phyloP scores from a whole-genome alignment of 2,797 vertebrate genomes.

The Pseudomugil gertrudae region DNA sequence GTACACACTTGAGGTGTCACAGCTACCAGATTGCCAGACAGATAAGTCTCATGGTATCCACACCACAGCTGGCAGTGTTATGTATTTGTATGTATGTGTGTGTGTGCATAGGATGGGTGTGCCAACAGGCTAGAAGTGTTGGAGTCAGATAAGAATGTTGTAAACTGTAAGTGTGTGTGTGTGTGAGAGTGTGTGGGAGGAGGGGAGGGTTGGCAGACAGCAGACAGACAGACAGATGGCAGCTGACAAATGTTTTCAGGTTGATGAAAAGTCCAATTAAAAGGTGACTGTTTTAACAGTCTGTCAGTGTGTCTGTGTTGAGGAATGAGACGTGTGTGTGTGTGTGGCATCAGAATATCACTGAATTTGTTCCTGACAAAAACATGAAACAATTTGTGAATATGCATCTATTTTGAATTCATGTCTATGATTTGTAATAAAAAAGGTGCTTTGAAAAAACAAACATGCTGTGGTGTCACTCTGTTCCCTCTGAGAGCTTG shows the following conservation, averaged over 20 bases:
- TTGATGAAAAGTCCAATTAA: constrained; percentile 71
- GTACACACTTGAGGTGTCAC: constrained; percentile 75
- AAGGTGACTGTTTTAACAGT: constrained; percentile 77
- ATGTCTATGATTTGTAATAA: constrained; percentile 76
- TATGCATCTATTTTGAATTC: constrained; percentile 53
- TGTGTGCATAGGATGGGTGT: constrained; percentile 40
- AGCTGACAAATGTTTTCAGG: constrained; percentile 83
- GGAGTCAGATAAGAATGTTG: constrained; percentile 77
- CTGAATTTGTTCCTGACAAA: constrained; percentile 47
- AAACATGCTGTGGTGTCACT: constrained; percentile 40
- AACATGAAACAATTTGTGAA: constrained; percentile 62
- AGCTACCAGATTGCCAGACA: constrained; percentile 28
- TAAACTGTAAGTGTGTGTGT: constrained; percentile 35
- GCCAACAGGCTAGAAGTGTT: constrained; percentile 67
- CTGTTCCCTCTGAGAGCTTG: constrained; percentile 37
- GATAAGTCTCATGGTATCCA: constrained; percentile 33
- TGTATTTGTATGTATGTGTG: constrained; percentile 11
- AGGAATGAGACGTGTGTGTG: constrained; percentile 17
- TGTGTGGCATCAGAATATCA: constrained; percentile 33
- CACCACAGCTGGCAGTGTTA: constrained; percentile 40
- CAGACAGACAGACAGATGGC: constrained; percentile 85
- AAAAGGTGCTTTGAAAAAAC: constrained; percentile 57
- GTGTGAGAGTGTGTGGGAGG: not conserved
- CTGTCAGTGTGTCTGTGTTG: constrained; percentile 47
- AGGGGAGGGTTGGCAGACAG: constrained; percentile 29